Evolutionary conservation across 2,888 invertebrate species (phyloP), one percentile per base, ranked within the genome.

Genomic region (Pammene aurita): DNA sequence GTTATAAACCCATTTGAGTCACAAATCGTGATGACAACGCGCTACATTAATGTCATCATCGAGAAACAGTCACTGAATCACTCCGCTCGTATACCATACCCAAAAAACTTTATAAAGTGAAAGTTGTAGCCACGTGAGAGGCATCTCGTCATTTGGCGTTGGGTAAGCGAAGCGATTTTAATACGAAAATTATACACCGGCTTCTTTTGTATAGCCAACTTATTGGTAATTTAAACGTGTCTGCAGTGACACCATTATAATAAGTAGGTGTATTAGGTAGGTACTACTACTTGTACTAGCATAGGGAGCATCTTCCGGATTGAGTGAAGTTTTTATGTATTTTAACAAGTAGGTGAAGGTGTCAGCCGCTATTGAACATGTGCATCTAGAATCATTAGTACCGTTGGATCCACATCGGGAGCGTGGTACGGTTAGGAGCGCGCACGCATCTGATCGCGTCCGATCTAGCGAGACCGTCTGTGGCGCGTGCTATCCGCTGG

Each of bases 71-170:
- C 74, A 73, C 73, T 74, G 75, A 77, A 70, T 77, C 75, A 77
- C 73, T 76, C 73, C 74, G 77, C 77, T 78, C 79, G 38, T 84
- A 79, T 48, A 18, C 26, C 84, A 52, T 84, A 79, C 79, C 84
- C 85, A 84, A 90, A 91, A 88, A 88, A 84, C 76, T 81, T 85
- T 84, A n/a, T n/a, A 81, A 89, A 92, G 92, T 92, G 92, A 92
- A 92, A 92, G 92, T 92, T 84, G 83, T 80, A 81, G 76, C 76
- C 75, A 72, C 71, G 80, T 82, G 85, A 86, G 88, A 86, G 84
- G 86, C 81, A 85, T 84, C 84, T 85, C 83, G 85, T 86, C 85
- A 86, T 83, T 86, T 83, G 83, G 73, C 70, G 83, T 90, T 88
- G 87, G 82, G 86, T 88, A 89, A 91, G 85, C 82, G 83, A 86